phyloP scores from a whole-genome alignment of 2,113 vertebrate genomes.

The Lepus europaeus region DNA sequence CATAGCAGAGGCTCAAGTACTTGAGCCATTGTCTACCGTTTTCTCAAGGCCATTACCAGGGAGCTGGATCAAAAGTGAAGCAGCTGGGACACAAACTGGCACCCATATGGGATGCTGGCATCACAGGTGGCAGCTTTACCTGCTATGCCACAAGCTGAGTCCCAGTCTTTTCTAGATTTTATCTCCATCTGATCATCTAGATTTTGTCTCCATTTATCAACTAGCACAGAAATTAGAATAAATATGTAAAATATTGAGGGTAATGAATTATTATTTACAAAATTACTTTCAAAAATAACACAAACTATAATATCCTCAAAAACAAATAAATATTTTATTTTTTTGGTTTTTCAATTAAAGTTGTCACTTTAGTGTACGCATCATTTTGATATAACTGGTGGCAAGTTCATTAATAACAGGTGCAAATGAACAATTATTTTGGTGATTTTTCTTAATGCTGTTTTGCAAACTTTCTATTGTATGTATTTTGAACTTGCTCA shows the following conservation, averaged over 20 bases:
- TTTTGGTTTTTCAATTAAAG: neutral
- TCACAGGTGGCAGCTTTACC: too few species aligned
- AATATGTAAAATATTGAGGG: neutral
- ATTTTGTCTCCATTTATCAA: neutral
- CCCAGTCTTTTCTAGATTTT: neutral
- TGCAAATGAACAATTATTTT: conserved; percentile 61
- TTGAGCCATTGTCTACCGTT: too few species aligned
- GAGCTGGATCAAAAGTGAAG: too few species aligned
- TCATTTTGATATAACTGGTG: neutral
- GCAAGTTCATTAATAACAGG: neutral
- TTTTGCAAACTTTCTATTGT: conserved; percentile 66
- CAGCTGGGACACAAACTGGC: too few species aligned
- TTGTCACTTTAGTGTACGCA: neutral
- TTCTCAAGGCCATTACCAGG: too few species aligned
- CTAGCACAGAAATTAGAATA: neutral
- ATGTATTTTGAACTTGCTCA: neutral
- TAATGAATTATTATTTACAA: conserved; percentile 28
- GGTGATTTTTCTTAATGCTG: conserved; percentile 62
- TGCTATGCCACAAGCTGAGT: too few species aligned
- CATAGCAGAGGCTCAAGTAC: too few species aligned
- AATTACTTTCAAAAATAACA: conserved; percentile 53
- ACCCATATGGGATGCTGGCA: too few species aligned
- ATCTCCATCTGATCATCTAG: neutral
- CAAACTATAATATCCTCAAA: neutral
- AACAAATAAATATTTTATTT: neutral